Conservation (phyloP, 2,888 invertebrate species). For the Biston stratarius region DNA sequence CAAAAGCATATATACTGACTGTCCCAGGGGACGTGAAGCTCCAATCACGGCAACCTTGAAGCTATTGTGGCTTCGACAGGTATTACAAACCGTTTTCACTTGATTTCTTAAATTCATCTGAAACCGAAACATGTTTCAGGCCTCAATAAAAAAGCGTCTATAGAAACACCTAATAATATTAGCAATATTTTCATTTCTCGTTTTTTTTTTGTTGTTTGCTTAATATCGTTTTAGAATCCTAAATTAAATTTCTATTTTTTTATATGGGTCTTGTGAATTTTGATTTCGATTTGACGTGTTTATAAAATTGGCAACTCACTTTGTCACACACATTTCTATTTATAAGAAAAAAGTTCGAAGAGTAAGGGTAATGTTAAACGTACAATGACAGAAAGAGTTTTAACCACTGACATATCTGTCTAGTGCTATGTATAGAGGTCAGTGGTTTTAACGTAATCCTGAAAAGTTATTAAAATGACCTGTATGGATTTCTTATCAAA, state of each 20-base stretch:
- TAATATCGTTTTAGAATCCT: too few relatives aligned
- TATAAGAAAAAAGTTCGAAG: background rate
- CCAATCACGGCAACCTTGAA: background rate
- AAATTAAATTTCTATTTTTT: too few relatives aligned
- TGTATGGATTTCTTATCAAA: too few relatives aligned
- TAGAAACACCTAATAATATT: background rate
- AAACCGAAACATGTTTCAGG: constrained; percentile 5
- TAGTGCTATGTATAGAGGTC: background rate
- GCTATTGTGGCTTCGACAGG: background rate
- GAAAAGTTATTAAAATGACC: too few relatives aligned
- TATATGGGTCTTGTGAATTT: too few relatives aligned
- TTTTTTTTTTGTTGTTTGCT: background rate
- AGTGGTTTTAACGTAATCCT: constrained; percentile 38
- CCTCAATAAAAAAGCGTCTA: constrained; percentile 7
- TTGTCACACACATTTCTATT: background rate
- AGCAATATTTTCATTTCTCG: background rate
- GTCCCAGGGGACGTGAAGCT: background rate
- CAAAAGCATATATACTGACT: background rate
- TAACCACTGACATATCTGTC: too few relatives aligned
- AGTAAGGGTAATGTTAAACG: too few relatives aligned
- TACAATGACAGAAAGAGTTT: too few relatives aligned
- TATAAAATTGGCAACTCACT: background rate
- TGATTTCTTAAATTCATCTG: background rate
- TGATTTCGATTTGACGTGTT: too few relatives aligned
- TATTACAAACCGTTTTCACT: background rate